Percentiles rank a stretch among this genome's conserved stretches.
Evolutionary conservation across 2,888 invertebrate species (phyloP).

Genomic region (Lasioglossum marginatum): DNA sequence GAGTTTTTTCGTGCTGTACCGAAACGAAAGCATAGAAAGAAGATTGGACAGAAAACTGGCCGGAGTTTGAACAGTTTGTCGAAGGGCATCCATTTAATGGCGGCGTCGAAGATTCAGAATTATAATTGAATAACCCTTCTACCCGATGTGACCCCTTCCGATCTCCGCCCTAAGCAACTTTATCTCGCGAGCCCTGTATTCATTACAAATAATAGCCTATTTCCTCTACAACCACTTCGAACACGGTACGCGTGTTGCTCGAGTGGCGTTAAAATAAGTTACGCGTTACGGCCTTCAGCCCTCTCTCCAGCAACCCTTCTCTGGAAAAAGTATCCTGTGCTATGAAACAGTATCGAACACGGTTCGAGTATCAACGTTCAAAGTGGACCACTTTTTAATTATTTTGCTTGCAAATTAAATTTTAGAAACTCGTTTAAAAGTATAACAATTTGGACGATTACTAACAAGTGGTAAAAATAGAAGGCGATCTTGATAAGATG

Average conservation of each 20-base stretch:
- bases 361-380: not conserved
- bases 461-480: not conserved
- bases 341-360: slow-evolving; percentile 21
- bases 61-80: not conserved
- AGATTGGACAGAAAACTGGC: not conserved
- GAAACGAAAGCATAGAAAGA: not conserved
- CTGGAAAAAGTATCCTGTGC: not conserved
- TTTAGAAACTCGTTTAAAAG: not conserved
- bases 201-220: slow-evolving; percentile 71
- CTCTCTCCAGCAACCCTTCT: slow-evolving; percentile 22
- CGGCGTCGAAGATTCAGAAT: slow-evolving; percentile 13
- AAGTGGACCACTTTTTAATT: not conserved
- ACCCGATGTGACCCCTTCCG: slow-evolving; percentile 44
- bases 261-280: slow-evolving; percentile 57
- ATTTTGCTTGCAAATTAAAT: not conserved
- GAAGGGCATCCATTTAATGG: slow-evolving; percentile 27
- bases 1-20: not conserved
- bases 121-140: slow-evolving; percentile 51
- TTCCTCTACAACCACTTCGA: slow-evolving; percentile 65
- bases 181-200: slow-evolving; percentile 64
- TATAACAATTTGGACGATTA: not conserved
- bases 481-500: not conserved
- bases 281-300: slow-evolving; percentile 28
- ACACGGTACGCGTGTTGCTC: slow-evolving; percentile 48
- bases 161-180: slow-evolving; percentile 50